phyloP scores from a whole-genome alignment of 2,888 invertebrate species.

The Leistus spinibarbis region DNA sequence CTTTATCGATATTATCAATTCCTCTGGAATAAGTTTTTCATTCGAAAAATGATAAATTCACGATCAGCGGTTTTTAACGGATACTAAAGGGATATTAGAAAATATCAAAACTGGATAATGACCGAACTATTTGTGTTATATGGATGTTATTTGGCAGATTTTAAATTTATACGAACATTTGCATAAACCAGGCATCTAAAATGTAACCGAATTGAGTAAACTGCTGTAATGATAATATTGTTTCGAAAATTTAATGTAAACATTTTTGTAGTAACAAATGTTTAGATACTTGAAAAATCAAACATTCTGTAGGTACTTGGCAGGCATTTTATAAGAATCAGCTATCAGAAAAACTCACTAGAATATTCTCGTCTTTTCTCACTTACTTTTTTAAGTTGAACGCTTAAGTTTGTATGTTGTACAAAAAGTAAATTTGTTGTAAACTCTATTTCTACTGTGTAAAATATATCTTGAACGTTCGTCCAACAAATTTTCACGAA shows the following conservation, averaged over 20 bases:
- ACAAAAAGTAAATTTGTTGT: neutral
- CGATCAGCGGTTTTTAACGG: too few relatives aligned
- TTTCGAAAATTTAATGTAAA: neutral
- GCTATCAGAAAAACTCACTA: neutral
- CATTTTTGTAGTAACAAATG: neutral
- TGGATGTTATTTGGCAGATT: too few relatives aligned
- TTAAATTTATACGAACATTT: too few relatives aligned
- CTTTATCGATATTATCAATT: too few relatives aligned
- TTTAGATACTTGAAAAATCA: neutral
- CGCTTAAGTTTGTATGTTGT: neutral
- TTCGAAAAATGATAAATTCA: too few relatives aligned
- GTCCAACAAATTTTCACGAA: conserved; percentile 13
- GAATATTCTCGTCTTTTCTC: neutral
- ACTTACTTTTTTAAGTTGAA: neutral
- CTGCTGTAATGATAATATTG: too few relatives aligned
- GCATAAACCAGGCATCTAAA: too few relatives aligned
- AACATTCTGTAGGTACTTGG: neutral
- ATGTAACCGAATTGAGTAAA: too few relatives aligned
- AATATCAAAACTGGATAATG: too few relatives aligned
- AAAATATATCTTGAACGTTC: conserved; percentile 11
- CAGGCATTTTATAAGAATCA: neutral
- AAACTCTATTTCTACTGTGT: neutral
- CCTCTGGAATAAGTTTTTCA: too few relatives aligned
- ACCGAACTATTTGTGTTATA: too few relatives aligned
- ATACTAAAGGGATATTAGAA: too few relatives aligned